Base-by-base conservation (phyloP, 2,888 invertebrate genomes). In the Drosophila melanosoma region DNA sequence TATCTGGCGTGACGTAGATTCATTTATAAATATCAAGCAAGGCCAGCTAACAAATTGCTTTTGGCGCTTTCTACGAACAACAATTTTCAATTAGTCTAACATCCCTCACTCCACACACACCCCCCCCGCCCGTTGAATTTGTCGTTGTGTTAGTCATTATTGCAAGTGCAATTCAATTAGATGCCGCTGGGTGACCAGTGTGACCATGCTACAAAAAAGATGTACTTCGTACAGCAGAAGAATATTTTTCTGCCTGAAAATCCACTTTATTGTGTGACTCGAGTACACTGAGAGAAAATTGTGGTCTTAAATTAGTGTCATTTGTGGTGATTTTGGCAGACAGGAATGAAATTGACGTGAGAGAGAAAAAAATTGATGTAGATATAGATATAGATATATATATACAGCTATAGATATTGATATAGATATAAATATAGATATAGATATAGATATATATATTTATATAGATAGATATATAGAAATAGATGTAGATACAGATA, bases 141-240 rank as follows among this genome's bases (percentile, higher is more conserved):
- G 54, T 17, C 36, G 29, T 36, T 48, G 23, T 51, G 38, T 10
- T 61, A 54, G 38, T 68, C 78, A 87, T 89, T 89, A 83, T 74
- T 53, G 69, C 69, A 69, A 45, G 57, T 74, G 82, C 85, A 89
- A 89, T 87, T 85, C 85, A 84, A 87, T 89, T 89, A 84, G 87
- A 79, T 57, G 76, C 74, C 68, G 57, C 53, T 59, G 66, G 69
- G 26, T 29, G 56, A 38, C 26, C 38, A 38, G 38, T 29, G 36
- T 56, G 23, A 54, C 53, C 17, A 53, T 35, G 54, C 17, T 11
- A 7, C 36, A 38, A 20, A 11, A 53, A 15, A 53, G 4, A 26
- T 54, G 23, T 29, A 29, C 29, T 29, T 36, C 3, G 26, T 7
- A 36, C 17, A 33, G 20, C 33, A 53, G 0, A 53, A 33, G 20